Evolutionary conservation across 2,113 vertebrate species (phyloP), one percentile per base, ranked within the genome.

Genomic region (Poeciliopsis occidentalis): DNA sequence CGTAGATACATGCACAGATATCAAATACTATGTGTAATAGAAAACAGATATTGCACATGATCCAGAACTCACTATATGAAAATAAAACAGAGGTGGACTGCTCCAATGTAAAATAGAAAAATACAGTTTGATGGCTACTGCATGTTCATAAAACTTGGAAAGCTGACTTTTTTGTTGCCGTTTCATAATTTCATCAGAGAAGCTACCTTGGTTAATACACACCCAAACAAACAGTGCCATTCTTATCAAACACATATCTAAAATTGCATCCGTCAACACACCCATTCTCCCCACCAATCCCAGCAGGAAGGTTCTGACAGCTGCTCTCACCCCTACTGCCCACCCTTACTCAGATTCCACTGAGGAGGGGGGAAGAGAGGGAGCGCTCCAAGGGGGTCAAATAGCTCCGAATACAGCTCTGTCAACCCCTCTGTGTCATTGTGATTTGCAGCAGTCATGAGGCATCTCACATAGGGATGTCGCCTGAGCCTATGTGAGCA

Each of bases 361-460:
- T 6, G 7, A n/a, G 22, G 7, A 70, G 41, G 64, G n/a, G n/a
- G n/a, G n/a, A n/a, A n/a, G n/a, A n/a, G n/a, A n/a, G 37, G 70
- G 62, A 17, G 71, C 27, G 74, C 47, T 32, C 39, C 32, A 12
- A 57, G 62, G 63, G 70, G 71, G 69, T 71, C 60, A 84, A 85
- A 81, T 81, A 51, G 65, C 61, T 64, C 66, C 73, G 37, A 22
- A 64, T 64, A 31, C n/a, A 79, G 24, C 51, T 41, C 64, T 74
- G 61, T 41, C 3, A 74, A 41, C 44, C 71, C 73, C 41, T 44
- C 34, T 24, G 15, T 11, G 37, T 64, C 87, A 78, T 5, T 47
- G 30, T 80, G 78, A 90, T 82, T 91, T 87, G 79, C 73, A 74
- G 60, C 27, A 67, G 87, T 92, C 92, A 92, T 73, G 76, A 84